Base-by-base conservation (phyloP, 1,140 invertebrate species). In the Sinella curviseta region DNA sequence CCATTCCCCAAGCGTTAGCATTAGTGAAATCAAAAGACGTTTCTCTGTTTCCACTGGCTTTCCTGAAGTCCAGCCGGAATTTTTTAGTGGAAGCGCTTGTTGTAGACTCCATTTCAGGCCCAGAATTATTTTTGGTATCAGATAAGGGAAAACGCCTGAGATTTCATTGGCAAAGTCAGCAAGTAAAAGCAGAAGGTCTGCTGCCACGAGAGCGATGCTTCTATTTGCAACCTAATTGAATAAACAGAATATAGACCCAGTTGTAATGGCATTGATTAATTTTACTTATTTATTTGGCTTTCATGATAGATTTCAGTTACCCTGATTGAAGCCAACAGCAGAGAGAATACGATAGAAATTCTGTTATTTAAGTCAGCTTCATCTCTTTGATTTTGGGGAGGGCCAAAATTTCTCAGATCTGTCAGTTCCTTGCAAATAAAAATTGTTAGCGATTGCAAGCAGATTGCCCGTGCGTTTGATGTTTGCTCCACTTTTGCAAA, bases 1-100 rank as follows among this genome's bases (percentile, higher is more conserved):
- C 93, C 96, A 98, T 88, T 98, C 96, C 0, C 94, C 94, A 36
- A 98, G 88, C 86, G 95, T 96, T 77, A 97, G 92, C 83, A 97
- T 90, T 84, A 97, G 90, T 0, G 94, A 93, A 26, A 95, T 93
- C 0, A 94, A 90, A 35, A 97, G 88, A 82, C 90, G 87, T 78
- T 88, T 93, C 90, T 86, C 93, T 89, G 79, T 90, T 87, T 86
- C 93, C 89, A 81, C 90, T 28, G 85, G 78, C n/a, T 70, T 67
- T 35, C 79, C 81, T 48, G 80, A 73, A 30, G 48, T 36, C 77
- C 76, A 78, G 16, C 80, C 80, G 8, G 82, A 87, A 73, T 86
- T 88, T 81, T 88, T 88, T 39, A 86, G 84, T 30, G 88, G 87
- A 74, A 89, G 88, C 84, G 89, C 88, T 80, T 86, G 87, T 35